Base-by-base conservation (phyloP, 1,140 invertebrate species). In the Ips nitidus region DNA sequence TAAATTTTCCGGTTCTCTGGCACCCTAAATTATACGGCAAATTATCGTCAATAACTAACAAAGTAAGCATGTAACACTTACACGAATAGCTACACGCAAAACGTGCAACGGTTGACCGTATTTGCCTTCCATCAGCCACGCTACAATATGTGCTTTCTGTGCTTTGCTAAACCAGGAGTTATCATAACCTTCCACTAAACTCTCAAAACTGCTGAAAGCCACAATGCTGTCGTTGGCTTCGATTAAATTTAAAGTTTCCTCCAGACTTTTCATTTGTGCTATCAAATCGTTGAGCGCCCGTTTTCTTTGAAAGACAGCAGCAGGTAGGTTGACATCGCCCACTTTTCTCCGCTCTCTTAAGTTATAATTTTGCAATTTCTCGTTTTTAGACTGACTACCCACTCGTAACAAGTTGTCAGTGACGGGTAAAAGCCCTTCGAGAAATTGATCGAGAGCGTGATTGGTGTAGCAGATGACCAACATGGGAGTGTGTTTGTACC, bases 371-470 rank as follows among this genome's bases (percentile, higher is more conserved):
- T 84, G 76, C 57, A 90, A 76, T 2, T 72, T 76, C 78, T 87
- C 81, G 75, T 83, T 88, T 74, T 87, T 86, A 1, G 88, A 89
- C 79, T 90, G 86, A 2, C 87, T 86, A 2, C 94, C 93, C 71
- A 95, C 84, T 40, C 93, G 84, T 7, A 92, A 82, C 61, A 94
- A 82, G 37, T 84, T 81, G 0, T 82, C 50, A 1, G 86, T 89
- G 2, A 83, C 78, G 22, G 78, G 65, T 3, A 86, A 75, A 5
- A 92, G 83, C 37, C 88, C 90, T 79, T 93, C 87, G n/a, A 96
- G 79, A 82, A 96, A 95, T 77, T 95, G 92, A 83, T 96, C 94
- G 2, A 96, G 78, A 1, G 94, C 93, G 80, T 95, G 92, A 77
- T 95, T 96, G 0, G 92, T 94, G 72, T 89, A 94, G 75, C 92